Percentiles rank a stretch among this genome's conserved stretches.
phyloP scores from a whole-genome alignment of 1,140 invertebrate genomes.

The Dufourea novaeangliae region DNA sequence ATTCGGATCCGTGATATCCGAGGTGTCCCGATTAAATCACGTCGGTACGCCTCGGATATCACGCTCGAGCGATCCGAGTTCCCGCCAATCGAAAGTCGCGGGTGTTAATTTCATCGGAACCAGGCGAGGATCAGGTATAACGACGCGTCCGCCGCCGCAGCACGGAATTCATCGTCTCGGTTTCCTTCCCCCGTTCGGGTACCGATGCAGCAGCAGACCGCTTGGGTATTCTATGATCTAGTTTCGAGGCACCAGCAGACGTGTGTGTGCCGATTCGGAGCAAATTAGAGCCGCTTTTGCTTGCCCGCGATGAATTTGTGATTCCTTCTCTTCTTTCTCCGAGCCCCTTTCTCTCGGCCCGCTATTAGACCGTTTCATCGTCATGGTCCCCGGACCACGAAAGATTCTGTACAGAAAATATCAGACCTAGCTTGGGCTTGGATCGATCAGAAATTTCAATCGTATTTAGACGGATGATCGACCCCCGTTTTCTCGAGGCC shows the following conservation, averaged over 20 bases:
- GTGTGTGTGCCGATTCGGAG: slow-evolving; percentile 44
- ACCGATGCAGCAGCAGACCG: too few species aligned
- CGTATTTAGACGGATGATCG: too few species aligned
- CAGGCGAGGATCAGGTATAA: neutral
- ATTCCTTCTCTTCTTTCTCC: slow-evolving; percentile 29
- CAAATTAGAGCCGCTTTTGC: slow-evolving; percentile 56
- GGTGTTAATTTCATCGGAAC: slow-evolving; percentile 42
- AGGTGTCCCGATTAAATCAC: slow-evolving; percentile 25
- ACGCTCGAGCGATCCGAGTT: slow-evolving; percentile 33
- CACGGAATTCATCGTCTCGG: neutral
- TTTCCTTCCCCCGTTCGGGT: slow-evolving; percentile 1
- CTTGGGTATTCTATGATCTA: slow-evolving; percentile 54
- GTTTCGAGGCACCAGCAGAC: slow-evolving; percentile 35
- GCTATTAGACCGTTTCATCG: slow-evolving; percentile 60
- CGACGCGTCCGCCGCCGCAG: neutral
- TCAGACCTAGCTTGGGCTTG: neutral
- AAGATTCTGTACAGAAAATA: slow-evolving; percentile 52
- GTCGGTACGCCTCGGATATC: slow-evolving; percentile 1
- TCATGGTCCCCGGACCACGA: slow-evolving; percentile 57
- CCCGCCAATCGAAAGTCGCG: slow-evolving; percentile 53
- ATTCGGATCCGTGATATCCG: slow-evolving; percentile 11
- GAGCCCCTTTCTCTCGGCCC: neutral
- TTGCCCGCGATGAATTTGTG: slow-evolving; percentile 45
- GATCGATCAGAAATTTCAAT: slow-evolving; percentile 51
- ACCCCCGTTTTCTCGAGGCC: too few species aligned